Base-by-base conservation (phyloP, 2,888 invertebrate genomes). In the Boloria euphrosyne region DNA sequence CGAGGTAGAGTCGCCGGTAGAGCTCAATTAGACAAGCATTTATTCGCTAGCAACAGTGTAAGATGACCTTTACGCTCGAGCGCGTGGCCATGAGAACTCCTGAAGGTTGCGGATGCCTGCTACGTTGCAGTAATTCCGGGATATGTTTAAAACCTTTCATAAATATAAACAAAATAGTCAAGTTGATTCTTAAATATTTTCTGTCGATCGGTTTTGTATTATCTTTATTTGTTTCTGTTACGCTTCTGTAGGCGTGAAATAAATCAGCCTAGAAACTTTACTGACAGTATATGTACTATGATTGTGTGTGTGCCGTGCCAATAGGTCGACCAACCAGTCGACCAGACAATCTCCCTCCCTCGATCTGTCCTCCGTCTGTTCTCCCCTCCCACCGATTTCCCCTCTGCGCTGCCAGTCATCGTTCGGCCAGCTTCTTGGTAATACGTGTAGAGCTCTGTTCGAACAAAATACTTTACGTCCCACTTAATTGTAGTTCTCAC, bases 281-380 rank as follows among this genome's bases (percentile, higher is more conserved):
- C 82, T 85, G 85, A 84, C 69, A 70, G 66, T 57, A 10, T 57
- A n/a, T n/a, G n/a, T n/a, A 46, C 27, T 46, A 59, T 66, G 66
- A 62, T 80, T 84, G 82, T 80, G 78, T 81, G 83, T 83, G 86
- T 87, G 81, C 81, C 83, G 81, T 86, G 87, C 89, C 86, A 90
- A 87, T 89, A 87, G 87, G 90, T 90, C 90, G 91, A 83, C 90
- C 90, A 90, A 90, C 90, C 89, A 90, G 90, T 89, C 87, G 83
- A 80, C 83, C 86, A 90, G 90, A 87, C 88, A 84, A 84, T 84
- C 89, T 86, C 88, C 90, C 90, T 87, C 87, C 87, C 88, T 82
- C 85, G 78, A 80, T 82, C 82, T 81, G 82, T 86, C 87, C 86
- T 84, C 85, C 83, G 84, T 86, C 86, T 84, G 81, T 81, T 83